A percentile compares a stretch with the other conserved stretches of the same genome.
These are phyloP conservation scores for Sebastes alutus DNA, from an alignment of 2,797 vertebrate genomes.

Conservation along the genomic window DNA sequence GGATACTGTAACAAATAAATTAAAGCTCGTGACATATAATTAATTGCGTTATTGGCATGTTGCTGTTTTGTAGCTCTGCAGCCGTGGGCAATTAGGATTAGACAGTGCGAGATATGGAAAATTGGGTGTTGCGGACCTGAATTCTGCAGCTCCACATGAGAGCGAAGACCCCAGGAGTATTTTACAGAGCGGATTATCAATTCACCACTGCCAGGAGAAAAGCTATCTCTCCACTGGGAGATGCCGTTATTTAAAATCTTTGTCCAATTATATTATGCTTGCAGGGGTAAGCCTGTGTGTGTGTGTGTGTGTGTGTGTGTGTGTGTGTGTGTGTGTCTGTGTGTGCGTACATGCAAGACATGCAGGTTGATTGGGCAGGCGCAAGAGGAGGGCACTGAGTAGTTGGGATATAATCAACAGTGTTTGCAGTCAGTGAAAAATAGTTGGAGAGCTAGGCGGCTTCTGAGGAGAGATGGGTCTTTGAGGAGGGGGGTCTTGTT, in stretches of 20 bases:
- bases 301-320: background rate
- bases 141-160: conserved; percentile 40
- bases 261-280: conserved; percentile 68
- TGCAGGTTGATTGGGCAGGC: conserved; percentile 34
- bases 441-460: conserved; percentile 16
- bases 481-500: conserved; percentile 31
- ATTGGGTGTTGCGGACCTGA: conserved; percentile 25
- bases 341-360: background rate
- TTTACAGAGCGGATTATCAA: conserved; percentile 71
- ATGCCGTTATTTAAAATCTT: conserved; percentile 71
- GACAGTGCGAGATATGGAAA: conserved; percentile 36
- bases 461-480: conserved; percentile 36
- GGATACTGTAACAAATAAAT: conserved; percentile 14
- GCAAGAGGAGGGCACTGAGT: conserved; percentile 17
- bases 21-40: conserved; percentile 35
- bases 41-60: conserved; percentile 56
- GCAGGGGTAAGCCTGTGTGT: conserved; percentile 1
- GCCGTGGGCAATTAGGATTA: conserved; percentile 54
- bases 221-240: conserved; percentile 56
- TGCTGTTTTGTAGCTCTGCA: conserved; percentile 37
- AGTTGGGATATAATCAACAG: conserved; percentile 45
- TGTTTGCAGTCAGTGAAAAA: conserved; percentile 30
- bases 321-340: background rate
- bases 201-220: conserved; percentile 64
- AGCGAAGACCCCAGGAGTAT: conserved; percentile 53